Percentiles rank a stretch among this genome's conserved stretches.
Evolutionary conservation across 1,140 invertebrate genomes (phyloP).

Genomic region (Ceratina australensis): DNA sequence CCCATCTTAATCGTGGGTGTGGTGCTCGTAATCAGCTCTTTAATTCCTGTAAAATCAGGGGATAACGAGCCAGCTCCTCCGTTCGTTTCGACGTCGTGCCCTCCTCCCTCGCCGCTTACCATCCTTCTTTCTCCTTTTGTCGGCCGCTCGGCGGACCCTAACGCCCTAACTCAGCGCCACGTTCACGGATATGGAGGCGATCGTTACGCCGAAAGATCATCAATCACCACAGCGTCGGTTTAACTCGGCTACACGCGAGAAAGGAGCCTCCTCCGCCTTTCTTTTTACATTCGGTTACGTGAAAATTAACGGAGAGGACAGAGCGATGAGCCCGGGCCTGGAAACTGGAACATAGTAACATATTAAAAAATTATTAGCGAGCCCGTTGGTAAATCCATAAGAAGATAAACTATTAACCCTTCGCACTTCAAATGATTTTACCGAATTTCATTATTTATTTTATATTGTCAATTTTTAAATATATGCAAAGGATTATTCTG

Average conservation of each 20-base stretch:
- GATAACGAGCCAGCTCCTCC: conserved; percentile 56
- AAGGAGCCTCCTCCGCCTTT: conserved; percentile 55
- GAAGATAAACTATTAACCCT: no score
- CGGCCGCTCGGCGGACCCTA: conserved; percentile 4
- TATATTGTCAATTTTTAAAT: no score
- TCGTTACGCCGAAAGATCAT: conserved; percentile 69
- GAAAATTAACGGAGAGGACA: conserved; percentile 30
- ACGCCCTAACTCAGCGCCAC: conserved; percentile 55
- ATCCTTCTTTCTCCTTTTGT: conserved; percentile 43
- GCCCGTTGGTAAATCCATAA: no score
- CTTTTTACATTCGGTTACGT: conserved; percentile 58
- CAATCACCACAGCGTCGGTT: conserved; percentile 65
- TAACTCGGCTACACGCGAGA: conserved; percentile 67
- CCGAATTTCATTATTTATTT: no score
- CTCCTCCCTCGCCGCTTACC: conserved; percentile 19
- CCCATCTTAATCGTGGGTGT: conserved; percentile 59
- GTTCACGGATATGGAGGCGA: conserved; percentile 64
- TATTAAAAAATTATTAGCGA: no score
- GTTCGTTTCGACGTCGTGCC: conserved; percentile 55
- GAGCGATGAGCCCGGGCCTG: not conserved
- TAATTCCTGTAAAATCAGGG: conserved; percentile 66
- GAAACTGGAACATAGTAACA: not conserved
- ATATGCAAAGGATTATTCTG: no score
- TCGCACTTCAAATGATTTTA: no score
- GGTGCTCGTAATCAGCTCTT: conserved; percentile 63